phyloP scores from a whole-genome alignment of 2,888 invertebrate genomes.

The Lycia hirtaria region DNA sequence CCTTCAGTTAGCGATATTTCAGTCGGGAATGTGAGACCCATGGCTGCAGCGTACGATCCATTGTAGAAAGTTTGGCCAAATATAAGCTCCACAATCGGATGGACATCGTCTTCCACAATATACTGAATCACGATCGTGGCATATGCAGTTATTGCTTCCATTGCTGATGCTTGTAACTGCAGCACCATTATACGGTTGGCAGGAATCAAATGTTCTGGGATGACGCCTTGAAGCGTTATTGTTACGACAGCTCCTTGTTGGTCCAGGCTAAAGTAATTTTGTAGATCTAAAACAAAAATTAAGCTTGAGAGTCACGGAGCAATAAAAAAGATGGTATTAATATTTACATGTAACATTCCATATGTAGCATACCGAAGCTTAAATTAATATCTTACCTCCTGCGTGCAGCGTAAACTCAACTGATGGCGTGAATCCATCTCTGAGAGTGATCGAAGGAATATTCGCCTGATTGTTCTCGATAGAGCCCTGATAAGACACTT shows the following conservation, averaged over 20 bases:
- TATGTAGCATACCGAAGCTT: neutral
- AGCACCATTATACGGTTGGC: conserved; percentile 27
- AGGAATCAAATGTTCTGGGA: conserved; percentile 47
- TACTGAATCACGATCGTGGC: conserved; percentile 27
- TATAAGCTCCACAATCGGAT: conserved; percentile 42
- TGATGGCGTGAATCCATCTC: conserved; percentile 44
- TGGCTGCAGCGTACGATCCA: conserved; percentile 39
- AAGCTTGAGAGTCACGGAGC: too few relatives aligned
- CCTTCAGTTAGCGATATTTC: conserved; percentile 43
- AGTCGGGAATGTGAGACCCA: conserved; percentile 38
- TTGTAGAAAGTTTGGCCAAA: conserved; percentile 45
- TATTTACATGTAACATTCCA: neutral
- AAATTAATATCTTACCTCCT: conserved; percentile 16
- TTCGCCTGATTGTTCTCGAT: conserved; percentile 36
- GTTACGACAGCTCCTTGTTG: conserved; percentile 22
- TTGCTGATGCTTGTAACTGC: conserved; percentile 28
- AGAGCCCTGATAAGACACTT: conserved; percentile 45
- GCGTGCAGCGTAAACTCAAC: conserved; percentile 43
- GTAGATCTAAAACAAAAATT: too few relatives aligned
- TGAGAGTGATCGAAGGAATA: conserved; percentile 44
- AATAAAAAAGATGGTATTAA: neutral
- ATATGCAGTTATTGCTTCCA: conserved; percentile 22
- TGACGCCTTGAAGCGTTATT: conserved; percentile 27
- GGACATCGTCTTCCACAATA: conserved; percentile 7
- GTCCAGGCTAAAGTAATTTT: neutral